A percentile compares a stretch with the other conserved stretches of the same genome.
Conservation (phyloP, 2,888 invertebrate genomes). For the Drosophila melanosoma region DNA sequence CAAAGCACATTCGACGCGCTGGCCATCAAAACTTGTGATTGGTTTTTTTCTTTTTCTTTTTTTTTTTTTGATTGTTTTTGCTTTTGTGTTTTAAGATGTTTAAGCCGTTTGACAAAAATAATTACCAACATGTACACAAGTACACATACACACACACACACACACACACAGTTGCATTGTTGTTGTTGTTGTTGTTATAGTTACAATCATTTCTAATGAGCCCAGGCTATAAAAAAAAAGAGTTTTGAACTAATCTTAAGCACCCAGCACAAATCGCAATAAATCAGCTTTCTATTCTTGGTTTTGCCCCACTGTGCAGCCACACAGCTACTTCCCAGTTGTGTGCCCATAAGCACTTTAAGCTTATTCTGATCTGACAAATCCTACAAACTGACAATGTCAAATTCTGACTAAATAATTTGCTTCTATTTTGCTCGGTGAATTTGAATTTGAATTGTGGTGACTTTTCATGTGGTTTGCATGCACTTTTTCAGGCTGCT, state of each 20-base stretch:
- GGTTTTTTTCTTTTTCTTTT: slow-evolving; percentile 47
- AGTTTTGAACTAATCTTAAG: slow-evolving; percentile 8
- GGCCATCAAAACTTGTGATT: slow-evolving; percentile 75
- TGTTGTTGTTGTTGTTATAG: slow-evolving; percentile 64
- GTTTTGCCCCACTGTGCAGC: slow-evolving; percentile 24
- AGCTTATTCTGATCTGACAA: not conserved
- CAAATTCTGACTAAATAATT: not conserved
- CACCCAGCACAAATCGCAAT: slow-evolving; percentile 24
- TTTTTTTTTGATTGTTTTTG: slow-evolving; percentile 14
- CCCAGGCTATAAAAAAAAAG: slow-evolving; percentile 48
- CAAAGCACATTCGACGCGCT: slow-evolving; percentile 57
- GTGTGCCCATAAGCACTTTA: not conserved
- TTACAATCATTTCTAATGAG: slow-evolving; percentile 64
- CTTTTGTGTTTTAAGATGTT: slow-evolving; percentile 49
- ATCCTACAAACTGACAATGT: not conserved
- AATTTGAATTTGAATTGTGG: no score
- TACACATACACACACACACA: slow-evolving; percentile 37
- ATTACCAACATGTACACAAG: slow-evolving; percentile 58
- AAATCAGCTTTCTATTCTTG: slow-evolving; percentile 5
- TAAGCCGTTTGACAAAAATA: slow-evolving; percentile 72
- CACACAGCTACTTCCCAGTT: not conserved
- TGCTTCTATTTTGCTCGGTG: no score
- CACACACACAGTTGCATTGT: slow-evolving; percentile 45
- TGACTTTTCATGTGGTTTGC: no score
- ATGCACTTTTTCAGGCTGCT: no score